These are phyloP conservation scores for Drosophila affinis DNA, from an alignment of 2,888 invertebrate species.

Conservation along the genomic window DNA sequence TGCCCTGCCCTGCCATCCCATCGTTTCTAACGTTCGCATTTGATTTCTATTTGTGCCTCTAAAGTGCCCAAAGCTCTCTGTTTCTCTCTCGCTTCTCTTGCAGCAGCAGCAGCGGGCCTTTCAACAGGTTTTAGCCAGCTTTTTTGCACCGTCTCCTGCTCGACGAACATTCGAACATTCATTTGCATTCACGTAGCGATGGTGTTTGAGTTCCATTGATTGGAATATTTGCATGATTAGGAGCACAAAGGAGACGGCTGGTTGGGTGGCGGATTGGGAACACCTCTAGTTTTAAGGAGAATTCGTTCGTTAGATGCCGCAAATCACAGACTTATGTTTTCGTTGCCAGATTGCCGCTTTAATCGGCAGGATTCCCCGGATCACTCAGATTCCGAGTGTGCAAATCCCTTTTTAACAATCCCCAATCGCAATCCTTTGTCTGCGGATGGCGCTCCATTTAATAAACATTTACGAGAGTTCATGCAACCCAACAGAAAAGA, in stretches of 20 bases:
- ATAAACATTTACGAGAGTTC: slow-evolving; percentile 42
- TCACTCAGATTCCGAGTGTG: background rate
- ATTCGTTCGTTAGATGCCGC: background rate
- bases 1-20: background rate
- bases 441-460: slow-evolving; percentile 28
- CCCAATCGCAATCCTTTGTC: slow-evolving; percentile 20
- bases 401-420: slow-evolving; percentile 15
- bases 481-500: slow-evolving; percentile 6
- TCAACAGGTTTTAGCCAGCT: slow-evolving; percentile 4
- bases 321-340: background rate
- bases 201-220: slow-evolving; percentile 58
- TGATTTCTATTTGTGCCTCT: slow-evolving; percentile 4
- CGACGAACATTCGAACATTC: slow-evolving; percentile 32
- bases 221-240: slow-evolving; percentile 33
- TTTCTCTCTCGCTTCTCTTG: background rate
- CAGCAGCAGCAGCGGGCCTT: background rate
- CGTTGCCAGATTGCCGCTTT: background rate
- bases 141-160: background rate
- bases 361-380: background rate
- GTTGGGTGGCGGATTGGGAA: background rate
- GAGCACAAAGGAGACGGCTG: background rate
- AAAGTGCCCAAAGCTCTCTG: background rate
- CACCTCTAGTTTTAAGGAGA: background rate
- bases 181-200: slow-evolving; percentile 56
- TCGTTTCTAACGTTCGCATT: background rate